Percentiles rank a stretch among this genome's conserved stretches.
These are phyloP conservation scores for Melitaea cinxia DNA, from an alignment of 1,140 invertebrate genomes.

Conservation along the genomic window DNA sequence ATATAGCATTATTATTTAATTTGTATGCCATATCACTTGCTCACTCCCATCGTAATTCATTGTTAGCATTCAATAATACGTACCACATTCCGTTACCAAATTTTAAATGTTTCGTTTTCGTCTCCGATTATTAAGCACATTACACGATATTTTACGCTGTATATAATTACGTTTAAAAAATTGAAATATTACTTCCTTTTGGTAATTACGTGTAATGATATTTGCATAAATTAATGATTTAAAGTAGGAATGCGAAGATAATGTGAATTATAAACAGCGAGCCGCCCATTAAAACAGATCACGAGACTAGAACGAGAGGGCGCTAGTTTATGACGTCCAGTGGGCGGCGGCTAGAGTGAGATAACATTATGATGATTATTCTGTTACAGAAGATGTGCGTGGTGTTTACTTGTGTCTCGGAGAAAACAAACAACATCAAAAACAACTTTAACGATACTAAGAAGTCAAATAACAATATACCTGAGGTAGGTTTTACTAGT, in stretches of 20 bases:
- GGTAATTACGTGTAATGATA: not conserved
- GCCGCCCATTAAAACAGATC: slow-evolving; percentile 69
- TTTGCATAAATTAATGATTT: not conserved
- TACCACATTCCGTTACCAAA: slow-evolving; percentile 25
- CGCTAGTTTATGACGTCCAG: slow-evolving; percentile 27
- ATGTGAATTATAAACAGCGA: slow-evolving; percentile 20
- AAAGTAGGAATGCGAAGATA: not conserved
- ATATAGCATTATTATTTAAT: slow-evolving; percentile 68
- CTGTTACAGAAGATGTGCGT: not conserved
- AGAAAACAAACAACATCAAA: not conserved
- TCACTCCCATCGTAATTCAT: slow-evolving; percentile 52
- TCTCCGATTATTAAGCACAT: not conserved
- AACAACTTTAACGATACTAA: not conserved
- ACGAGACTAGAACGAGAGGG: slow-evolving; percentile 60
- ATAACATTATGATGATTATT: slow-evolving; percentile 25
- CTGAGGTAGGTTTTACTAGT: no score
- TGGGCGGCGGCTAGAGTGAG: slow-evolving; percentile 44
- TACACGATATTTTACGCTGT: not conserved
- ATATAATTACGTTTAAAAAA: not conserved
- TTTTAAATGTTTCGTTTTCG: slow-evolving; percentile 7
- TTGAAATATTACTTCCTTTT: not conserved
- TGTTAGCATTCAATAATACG: slow-evolving; percentile 44
- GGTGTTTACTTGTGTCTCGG: not conserved
- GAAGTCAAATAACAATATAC: no score
- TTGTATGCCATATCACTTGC: slow-evolving; percentile 62